Evolutionary conservation across 2,888 invertebrate species (phyloP).

Genomic region (Cepaea hortensis): DNA sequence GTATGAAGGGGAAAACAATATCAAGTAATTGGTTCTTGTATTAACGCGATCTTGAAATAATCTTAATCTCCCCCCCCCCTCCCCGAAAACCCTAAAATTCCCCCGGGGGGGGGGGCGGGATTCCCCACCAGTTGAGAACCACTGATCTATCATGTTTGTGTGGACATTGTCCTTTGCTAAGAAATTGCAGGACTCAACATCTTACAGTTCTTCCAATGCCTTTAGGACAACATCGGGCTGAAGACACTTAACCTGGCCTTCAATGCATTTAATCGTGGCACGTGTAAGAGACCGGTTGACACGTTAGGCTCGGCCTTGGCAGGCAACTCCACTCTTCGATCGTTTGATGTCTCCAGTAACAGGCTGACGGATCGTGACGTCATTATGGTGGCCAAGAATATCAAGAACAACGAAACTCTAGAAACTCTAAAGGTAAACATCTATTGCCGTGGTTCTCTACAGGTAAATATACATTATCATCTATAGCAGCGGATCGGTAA

Average conservation of each 20-base stretch:
- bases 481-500: neutral
- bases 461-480: neutral
- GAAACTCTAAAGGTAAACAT: constrained; percentile 36
- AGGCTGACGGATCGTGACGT: constrained; percentile 28
- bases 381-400: constrained; percentile 34
- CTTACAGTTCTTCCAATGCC: neutral
- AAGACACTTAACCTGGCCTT: constrained; percentile 63
- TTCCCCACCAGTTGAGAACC: no score
- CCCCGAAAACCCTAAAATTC: no score
- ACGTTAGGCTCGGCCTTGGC: constrained; percentile 55
- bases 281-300: constrained; percentile 56
- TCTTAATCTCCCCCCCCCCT: no score
- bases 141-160: no score
- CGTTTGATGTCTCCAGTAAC: constrained; percentile 68
- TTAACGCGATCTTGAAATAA: no score
- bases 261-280: constrained; percentile 67
- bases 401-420: constrained; percentile 33
- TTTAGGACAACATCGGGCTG: constrained; percentile 66
- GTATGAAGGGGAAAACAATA: no score
- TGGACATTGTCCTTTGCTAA: no score
- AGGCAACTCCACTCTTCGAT: constrained; percentile 59
- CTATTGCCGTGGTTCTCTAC: neutral
- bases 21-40: no score
- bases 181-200: neutral
- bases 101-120: no score